Conservation (phyloP, 2,888 invertebrate genomes). For the Tupiocoris notatus region DNA sequence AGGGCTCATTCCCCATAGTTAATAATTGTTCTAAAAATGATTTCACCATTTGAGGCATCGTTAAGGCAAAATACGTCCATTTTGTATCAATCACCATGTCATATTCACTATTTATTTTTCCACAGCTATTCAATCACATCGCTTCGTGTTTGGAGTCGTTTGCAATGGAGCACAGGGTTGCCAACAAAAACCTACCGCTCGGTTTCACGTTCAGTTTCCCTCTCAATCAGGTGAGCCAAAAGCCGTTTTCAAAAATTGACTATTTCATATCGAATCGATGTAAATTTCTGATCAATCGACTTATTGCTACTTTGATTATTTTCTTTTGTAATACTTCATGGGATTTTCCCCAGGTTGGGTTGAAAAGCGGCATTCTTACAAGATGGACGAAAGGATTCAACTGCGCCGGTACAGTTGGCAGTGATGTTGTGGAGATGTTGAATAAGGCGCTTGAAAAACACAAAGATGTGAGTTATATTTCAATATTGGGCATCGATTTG, state of each 20-base stretch:
- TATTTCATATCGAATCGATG: too few relatives aligned
- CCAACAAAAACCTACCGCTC: conserved; percentile 62
- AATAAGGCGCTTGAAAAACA: conserved; percentile 63
- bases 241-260: too few relatives aligned
- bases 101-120: too few relatives aligned
- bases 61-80: too few relatives aligned
- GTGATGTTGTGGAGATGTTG: conserved; percentile 70
- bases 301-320: too few relatives aligned
- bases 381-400: conserved; percentile 84
- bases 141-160: conserved; percentile 73
- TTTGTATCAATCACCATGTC: too few relatives aligned
- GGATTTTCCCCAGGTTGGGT: conserved; percentile 61
- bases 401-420: conserved; percentile 66
- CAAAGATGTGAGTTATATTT: conserved; percentile 52
- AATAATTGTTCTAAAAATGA: too few relatives aligned
- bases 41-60: too few relatives aligned
- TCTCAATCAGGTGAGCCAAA: conserved; percentile 64
- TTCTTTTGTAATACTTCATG: too few relatives aligned
- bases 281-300: too few relatives aligned
- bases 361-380: conserved; percentile 69
- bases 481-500: not conserved
- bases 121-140: conserved; percentile 70
- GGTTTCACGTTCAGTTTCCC: conserved; percentile 87
- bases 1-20: too few relatives aligned
- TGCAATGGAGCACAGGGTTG: conserved; percentile 62